phyloP scores from a whole-genome alignment of 2,888 invertebrate species.

The Drosophila parthenogenetica region DNA sequence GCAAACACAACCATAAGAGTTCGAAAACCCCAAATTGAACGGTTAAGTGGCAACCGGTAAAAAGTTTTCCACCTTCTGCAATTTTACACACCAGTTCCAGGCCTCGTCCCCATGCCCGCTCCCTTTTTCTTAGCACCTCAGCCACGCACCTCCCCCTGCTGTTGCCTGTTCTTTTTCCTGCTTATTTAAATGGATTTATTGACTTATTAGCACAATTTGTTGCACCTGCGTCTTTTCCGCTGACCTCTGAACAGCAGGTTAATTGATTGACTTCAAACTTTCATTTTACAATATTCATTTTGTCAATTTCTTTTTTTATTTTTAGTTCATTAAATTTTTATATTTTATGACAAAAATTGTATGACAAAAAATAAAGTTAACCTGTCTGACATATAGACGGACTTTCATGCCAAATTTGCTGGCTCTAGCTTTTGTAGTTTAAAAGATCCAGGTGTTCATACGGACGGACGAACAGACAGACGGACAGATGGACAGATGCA shows the following conservation, averaged over 20 bases:
- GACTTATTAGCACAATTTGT: slow-evolving; percentile 56
- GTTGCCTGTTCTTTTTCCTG: slow-evolving; percentile 15
- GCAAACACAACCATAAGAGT: slow-evolving; percentile 37
- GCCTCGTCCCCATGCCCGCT: background rate
- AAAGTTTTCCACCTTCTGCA: slow-evolving; percentile 59
- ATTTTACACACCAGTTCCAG: too few species aligned
- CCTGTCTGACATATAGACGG: too few species aligned
- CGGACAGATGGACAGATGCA: too few species aligned
- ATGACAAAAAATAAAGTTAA: too few species aligned
- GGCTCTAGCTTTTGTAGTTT: too few species aligned
- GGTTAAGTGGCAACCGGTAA: slow-evolving; percentile 65
- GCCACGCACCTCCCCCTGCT: background rate
- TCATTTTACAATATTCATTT: background rate
- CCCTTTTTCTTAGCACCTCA: background rate
- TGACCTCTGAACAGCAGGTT: slow-evolving; percentile 20
- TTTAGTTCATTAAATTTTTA: too few species aligned
- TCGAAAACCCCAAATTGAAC: slow-evolving; percentile 64
- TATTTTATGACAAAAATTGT: too few species aligned
- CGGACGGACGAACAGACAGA: too few species aligned
- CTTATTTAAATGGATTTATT: slow-evolving; percentile 65
- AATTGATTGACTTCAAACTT: slow-evolving; percentile 30
- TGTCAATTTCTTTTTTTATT: too few species aligned
- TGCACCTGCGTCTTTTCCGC: slow-evolving; percentile 7
- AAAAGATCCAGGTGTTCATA: too few species aligned
- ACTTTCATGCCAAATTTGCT: too few species aligned